A percentile compares a stretch with the other conserved stretches of the same genome.
phyloP scores from a whole-genome alignment of 1,140 invertebrate genomes.

The Ceratosolen solmsi region DNA sequence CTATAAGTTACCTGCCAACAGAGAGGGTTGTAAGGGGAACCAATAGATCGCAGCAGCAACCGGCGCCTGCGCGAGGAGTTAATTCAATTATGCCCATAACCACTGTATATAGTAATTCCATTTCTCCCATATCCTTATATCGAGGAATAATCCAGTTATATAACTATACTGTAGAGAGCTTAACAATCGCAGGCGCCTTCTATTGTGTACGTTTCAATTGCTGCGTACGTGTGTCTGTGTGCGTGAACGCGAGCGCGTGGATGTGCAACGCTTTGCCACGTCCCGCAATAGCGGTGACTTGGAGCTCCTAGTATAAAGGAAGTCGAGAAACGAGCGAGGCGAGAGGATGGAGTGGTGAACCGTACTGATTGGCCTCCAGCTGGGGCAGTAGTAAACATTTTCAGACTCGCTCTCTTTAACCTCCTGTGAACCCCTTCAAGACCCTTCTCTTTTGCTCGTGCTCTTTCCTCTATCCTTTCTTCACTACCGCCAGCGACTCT shows the following conservation, averaged over 20 bases:
- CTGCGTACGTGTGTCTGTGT: background rate
- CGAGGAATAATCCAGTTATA: slow-evolving; percentile 63
- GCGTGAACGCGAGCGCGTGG: background rate
- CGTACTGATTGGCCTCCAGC: slow-evolving; percentile 66
- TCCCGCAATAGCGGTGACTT: background rate
- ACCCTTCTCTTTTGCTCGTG: slow-evolving; percentile 20
- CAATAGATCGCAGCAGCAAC: slow-evolving; percentile 12
- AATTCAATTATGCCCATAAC: slow-evolving; percentile 35
- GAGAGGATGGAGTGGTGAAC: slow-evolving; percentile 15
- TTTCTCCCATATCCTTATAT: slow-evolving; percentile 7
- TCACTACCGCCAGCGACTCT: slow-evolving; percentile 14
- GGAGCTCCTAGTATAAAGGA: background rate
- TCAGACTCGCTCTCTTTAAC: slow-evolving; percentile 14
- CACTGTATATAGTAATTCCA: background rate
- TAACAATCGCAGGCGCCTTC: background rate
- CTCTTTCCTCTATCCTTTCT: slow-evolving; percentile 36
- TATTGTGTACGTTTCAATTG: slow-evolving; percentile 22
- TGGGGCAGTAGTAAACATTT: slow-evolving; percentile 69
- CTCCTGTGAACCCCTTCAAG: background rate
- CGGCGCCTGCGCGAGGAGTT: background rate
- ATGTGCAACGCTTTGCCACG: background rate
- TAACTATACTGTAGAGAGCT: slow-evolving; percentile 51
- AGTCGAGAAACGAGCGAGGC: slow-evolving; percentile 16
- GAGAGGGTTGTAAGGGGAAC: background rate
- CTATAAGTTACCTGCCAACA: slow-evolving; percentile 5